Evolutionary conservation across 35 echinoderm and acorn worm species (phyloP).

Genomic region (Ophioderma brevispina): DNA sequence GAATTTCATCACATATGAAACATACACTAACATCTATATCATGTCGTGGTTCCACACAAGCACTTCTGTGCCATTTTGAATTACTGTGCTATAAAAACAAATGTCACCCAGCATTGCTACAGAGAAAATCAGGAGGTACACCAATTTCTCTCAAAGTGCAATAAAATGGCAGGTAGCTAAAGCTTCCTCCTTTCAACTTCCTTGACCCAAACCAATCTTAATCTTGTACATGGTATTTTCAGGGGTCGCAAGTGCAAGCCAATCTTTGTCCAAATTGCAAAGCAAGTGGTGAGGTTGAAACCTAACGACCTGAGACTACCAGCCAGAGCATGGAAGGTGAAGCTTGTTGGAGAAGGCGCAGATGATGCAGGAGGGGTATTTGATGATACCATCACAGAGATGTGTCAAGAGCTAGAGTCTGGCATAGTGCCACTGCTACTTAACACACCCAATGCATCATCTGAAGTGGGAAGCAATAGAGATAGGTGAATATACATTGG

Average conservation of each 20-base stretch:
- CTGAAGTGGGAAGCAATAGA: conserved; percentile 90
- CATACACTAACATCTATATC: no score
- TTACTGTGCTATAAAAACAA: no score
- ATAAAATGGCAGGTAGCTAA: no score
- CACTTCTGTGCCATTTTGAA: no score
- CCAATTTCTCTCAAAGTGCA: no score
- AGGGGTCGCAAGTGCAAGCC: conserved; percentile 97
- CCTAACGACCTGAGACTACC: conserved; percentile 85
- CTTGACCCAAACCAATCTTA: no score
- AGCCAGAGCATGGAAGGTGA: conserved; percentile 98
- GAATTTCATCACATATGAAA: no score
- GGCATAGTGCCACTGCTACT: conserved; percentile 87
- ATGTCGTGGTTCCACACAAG: no score
- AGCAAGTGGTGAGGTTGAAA: conserved; percentile 93
- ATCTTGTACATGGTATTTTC: no score
- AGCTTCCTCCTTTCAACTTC: no score
- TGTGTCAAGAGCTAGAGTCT: conserved; percentile 97
- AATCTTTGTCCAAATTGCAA: conserved; percentile 98
- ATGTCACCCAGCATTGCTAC: no score
- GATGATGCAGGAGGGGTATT: conserved; percentile 99
- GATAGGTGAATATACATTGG: conserved; percentile 90
- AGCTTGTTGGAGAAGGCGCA: conserved; percentile 94
- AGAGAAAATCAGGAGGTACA: no score
- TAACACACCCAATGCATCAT: conserved; percentile 82
- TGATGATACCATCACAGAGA: conserved; percentile 99